These are phyloP conservation scores for Lamprologus tigripictilis DNA, from an alignment of 2,113 vertebrate genomes.

Conservation along the genomic window DNA sequence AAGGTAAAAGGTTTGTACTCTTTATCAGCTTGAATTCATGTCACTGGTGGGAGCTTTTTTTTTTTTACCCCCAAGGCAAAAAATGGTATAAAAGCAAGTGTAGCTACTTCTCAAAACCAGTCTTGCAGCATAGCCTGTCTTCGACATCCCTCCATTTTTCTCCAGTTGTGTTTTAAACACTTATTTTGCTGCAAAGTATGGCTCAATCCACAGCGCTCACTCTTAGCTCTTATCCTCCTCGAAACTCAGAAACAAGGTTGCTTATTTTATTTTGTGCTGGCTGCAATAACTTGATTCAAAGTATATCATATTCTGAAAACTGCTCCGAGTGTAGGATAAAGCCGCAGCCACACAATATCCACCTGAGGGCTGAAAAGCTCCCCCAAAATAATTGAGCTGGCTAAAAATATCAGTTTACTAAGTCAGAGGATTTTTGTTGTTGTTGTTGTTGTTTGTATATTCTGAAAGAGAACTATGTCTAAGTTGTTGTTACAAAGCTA, in stretches of 20 bases:
- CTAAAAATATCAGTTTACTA: not conserved
- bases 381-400: not conserved
- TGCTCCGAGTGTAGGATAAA: not conserved
- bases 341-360: not conserved
- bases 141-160: not conserved
- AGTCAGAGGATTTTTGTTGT: not conserved
- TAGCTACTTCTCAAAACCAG: not conserved
- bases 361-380: not conserved
- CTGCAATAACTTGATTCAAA: not conserved
- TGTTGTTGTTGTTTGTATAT: not conserved
- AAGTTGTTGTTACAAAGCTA: not conserved
- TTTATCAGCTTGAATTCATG: not conserved
- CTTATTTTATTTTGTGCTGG: not conserved
- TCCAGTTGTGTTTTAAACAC: not conserved
- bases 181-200: not conserved
- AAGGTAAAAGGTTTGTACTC: not conserved
- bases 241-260: not conserved
- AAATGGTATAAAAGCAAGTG: accelerated
- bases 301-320: not conserved
- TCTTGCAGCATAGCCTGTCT: not conserved
- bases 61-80: not conserved
- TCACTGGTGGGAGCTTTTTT: not conserved
- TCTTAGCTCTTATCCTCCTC: not conserved
- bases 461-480: not conserved
- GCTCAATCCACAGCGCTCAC: not conserved